These are phyloP conservation scores for Netelia virgata DNA, from an alignment of 2,888 invertebrate genomes.

Conservation along the genomic window DNA sequence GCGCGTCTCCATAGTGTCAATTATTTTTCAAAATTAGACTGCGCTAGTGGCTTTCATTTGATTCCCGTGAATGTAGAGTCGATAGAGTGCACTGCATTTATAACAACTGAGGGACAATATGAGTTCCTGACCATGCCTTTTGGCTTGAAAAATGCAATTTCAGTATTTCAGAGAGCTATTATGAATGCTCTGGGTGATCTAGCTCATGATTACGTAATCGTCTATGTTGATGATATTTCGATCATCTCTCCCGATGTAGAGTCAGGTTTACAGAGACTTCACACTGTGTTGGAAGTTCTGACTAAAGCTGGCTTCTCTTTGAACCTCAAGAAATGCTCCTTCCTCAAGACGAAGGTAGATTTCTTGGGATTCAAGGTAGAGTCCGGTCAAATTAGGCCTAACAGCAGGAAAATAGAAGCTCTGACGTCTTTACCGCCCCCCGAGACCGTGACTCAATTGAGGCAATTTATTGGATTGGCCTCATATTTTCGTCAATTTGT, in stretches of 20 bases:
- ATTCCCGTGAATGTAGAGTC: conserved; percentile 76
- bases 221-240: conserved; percentile 68
- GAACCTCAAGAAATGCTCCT: conserved; percentile 66
- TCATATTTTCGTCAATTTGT: conserved; percentile 71
- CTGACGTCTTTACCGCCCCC: conserved; percentile 48
- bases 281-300: conserved; percentile 59
- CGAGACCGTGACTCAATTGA: conserved; percentile 63
- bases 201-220: conserved; percentile 32
- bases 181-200: conserved; percentile 65
- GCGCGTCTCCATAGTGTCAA: conserved; percentile 73
- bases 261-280: conserved; percentile 64
- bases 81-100: conserved; percentile 79
- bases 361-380: conserved; percentile 60
- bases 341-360: conserved; percentile 60
- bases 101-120: conserved; percentile 80
- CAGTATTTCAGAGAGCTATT: conserved; percentile 71
- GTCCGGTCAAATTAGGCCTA: conserved; percentile 51
- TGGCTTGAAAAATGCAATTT: conserved; percentile 70
- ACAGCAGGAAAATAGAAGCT: conserved; percentile 53
- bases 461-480: conserved; percentile 71
- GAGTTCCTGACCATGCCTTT: conserved; percentile 77
- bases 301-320: conserved; percentile 62
- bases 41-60: conserved; percentile 78
- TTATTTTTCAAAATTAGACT: conserved; percentile 77
- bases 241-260: conserved; percentile 55